Evolutionary conservation across 2,888 invertebrate genomes (phyloP), one percentile per base, ranked within the genome.

Genomic region (Lomographa bimaculata): DNA sequence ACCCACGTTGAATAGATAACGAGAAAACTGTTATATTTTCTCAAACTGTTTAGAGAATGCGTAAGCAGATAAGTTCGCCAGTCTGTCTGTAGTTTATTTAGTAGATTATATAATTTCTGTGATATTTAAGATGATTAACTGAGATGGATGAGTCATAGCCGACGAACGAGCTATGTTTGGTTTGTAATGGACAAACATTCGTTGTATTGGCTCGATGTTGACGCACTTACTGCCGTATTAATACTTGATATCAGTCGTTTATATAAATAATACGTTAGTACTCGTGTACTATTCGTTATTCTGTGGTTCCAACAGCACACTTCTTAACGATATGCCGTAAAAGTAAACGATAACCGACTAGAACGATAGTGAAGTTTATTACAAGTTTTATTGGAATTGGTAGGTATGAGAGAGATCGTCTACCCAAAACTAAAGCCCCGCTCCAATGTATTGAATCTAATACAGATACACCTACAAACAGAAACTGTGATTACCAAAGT

Each of bases 51-150:
- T n/a, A n/a, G n/a, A n/a, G n/a, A n/a, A n/a, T n/a, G n/a, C n/a
- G n/a, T n/a, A n/a, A 49, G 54, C 51, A 44, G 47, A 47, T 59
- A 50, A 51, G 30, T 18, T 36, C 26, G 32, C 12, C 25, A 36
- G 19, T 21, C 12, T 24, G 6, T 28, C 2, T 5, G n/a, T 16
- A 27, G 12, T 11, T 46, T 27, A 50, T 49, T 65, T 54, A 53
- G 53, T 63, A 37, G 32, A 36, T 69, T 62, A 64, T 70, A 57
- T 79, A 79, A 79, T 75, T 71, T 71, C 84, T 84, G 83, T 84
- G 83, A 84, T 84, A 84, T 83, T 76, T 79, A 79, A 74, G 69
- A 71, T 64, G 76, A 69, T 72, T 78, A 73, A 71, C 69, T 75
- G 69, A 73, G 48, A 56, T 71, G 65, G 50, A 54, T 81, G 81